Evolutionary conservation across 2,888 invertebrate species (phyloP).

Genomic region (Barypeithes pellucidus): DNA sequence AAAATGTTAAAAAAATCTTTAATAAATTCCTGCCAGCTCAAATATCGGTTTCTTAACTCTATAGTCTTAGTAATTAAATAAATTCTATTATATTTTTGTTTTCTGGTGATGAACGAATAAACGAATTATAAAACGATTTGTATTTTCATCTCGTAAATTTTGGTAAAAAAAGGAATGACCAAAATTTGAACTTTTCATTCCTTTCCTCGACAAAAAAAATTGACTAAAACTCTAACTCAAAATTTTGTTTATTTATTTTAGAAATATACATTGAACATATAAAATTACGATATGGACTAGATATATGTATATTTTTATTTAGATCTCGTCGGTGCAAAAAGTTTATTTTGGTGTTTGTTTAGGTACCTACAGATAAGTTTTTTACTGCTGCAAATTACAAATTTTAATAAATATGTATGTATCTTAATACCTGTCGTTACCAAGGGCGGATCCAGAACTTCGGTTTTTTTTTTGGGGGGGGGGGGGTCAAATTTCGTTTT

Average conservation of each 20-base stretch:
- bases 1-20: too few relatives aligned
- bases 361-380: constrained; percentile 15
- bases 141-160: neutral
- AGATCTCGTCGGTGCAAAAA: constrained; percentile 24
- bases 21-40: too few relatives aligned
- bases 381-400: neutral
- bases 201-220: constrained; percentile 23
- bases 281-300: constrained; percentile 64
- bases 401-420: neutral
- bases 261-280: constrained; percentile 64
- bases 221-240: constrained; percentile 51
- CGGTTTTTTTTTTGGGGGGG: too few relatives aligned
- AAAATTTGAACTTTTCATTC: constrained; percentile 8
- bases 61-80: too few relatives aligned
- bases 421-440: too few relatives aligned
- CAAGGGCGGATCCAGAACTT: too few relatives aligned
- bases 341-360: constrained; percentile 7
- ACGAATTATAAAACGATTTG: neutral
- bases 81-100: too few relatives aligned
- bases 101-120: neutral
- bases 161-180: constrained; percentile 24
- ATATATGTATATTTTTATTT: constrained; percentile 56
- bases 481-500: too few relatives aligned
- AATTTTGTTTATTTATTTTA: constrained; percentile 62
- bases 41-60: too few relatives aligned